A percentile compares a stretch with the other conserved stretches of the same genome.
These are phyloP conservation scores for Nasonia oneida DNA, from an alignment of 2,888 invertebrate species.

Conservation along the genomic window DNA sequence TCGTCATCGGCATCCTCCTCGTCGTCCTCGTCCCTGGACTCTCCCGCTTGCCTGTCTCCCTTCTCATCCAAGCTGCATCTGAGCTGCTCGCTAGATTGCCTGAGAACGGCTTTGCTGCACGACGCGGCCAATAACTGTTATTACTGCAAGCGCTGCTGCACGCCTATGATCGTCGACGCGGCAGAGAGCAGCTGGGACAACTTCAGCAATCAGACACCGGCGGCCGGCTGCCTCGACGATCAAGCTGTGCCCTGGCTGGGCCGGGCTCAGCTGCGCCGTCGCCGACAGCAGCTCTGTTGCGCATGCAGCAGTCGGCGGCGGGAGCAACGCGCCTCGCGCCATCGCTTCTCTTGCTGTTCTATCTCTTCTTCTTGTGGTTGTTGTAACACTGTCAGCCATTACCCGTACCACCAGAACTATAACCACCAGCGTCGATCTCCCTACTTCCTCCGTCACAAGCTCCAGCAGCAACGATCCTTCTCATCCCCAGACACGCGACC, in stretches of 20 bases:
- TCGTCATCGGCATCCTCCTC: background rate
- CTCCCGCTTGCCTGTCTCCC: conserved; percentile 34
- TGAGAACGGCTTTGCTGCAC: conserved; percentile 35
- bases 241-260: conserved; percentile 16
- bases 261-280: background rate
- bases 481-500: conserved; percentile 78
- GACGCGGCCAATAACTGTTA: conserved; percentile 23
- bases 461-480: conserved; percentile 77
- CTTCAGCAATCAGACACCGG: too few relatives aligned
- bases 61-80: conserved; percentile 52
- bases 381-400: background rate
- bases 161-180: conserved; percentile 41
- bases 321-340: background rate
- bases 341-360: background rate
- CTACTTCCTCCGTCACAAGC: conserved; percentile 67
- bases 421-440: conserved; percentile 30
- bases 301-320: background rate
- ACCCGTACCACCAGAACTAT: conserved; percentile 6
- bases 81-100: conserved; percentile 63
- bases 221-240: conserved; percentile 32
- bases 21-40: conserved; percentile 4
- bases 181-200: background rate
- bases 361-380: background rate
- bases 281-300: background rate
- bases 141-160: conserved; percentile 44